These are phyloP conservation scores for Solenodon paradoxus DNA, from an alignment of 2,113 vertebrate genomes.

Conservation along the genomic window DNA sequence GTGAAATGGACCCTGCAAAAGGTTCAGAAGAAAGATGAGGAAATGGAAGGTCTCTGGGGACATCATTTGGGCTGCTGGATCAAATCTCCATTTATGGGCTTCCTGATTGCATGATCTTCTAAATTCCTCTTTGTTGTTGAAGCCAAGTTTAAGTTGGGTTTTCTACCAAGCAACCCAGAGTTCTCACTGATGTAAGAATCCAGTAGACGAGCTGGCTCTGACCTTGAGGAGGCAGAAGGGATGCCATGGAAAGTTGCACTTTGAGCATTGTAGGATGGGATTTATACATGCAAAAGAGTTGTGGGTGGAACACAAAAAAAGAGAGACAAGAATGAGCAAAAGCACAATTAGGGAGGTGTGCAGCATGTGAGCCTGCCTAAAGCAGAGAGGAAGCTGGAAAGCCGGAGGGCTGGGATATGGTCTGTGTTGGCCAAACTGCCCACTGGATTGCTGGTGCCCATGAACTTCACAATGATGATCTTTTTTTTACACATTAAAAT, in stretches of 20 bases:
- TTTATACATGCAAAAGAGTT: not conserved
- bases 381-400: not conserved
- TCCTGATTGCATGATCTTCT: not conserved
- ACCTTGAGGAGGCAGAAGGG: not conserved
- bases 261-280: not conserved
- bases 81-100: not conserved
- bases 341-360: not conserved
- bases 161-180: not conserved
- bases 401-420: not conserved
- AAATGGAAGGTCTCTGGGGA: not conserved
- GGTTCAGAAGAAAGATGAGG: not conserved
- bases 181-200: not conserved
- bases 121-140: not conserved
- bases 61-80: not conserved
- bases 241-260: not conserved
- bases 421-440: not conserved
- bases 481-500: too few species aligned
- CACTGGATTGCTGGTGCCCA: rapidly evolving
- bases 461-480: too few species aligned
- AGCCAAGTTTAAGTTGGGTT: not conserved
- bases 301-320: not conserved
- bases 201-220: not conserved
- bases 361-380: not conserved
- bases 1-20: not conserved
- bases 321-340: not conserved